phyloP scores from a whole-genome alignment of 2,113 vertebrate species.

The Gymnobelideus leadbeateri region DNA sequence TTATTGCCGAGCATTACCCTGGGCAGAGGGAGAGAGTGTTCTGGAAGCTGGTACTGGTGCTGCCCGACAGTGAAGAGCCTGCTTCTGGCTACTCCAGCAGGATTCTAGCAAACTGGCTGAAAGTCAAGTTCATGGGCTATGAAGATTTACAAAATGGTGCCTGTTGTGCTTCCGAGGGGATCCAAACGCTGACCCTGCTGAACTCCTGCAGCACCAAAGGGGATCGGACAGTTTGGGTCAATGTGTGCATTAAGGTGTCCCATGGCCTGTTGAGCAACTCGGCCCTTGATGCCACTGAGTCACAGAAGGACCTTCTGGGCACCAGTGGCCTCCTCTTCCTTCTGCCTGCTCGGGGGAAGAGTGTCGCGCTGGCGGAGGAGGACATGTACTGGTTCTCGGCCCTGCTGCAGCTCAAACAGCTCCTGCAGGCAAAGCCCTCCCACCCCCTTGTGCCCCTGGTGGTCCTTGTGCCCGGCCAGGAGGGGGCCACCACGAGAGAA shows the following conservation, averaged over 20 bases:
- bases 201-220: slow-evolving; percentile 79
- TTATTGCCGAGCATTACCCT: slow-evolving; percentile 86
- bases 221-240: slow-evolving; percentile 81
- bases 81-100: slow-evolving; percentile 84
- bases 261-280: slow-evolving; percentile 85
- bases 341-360: slow-evolving; percentile 84
- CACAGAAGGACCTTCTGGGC: slow-evolving; percentile 89
- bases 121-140: slow-evolving; percentile 89
- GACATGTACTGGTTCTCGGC: slow-evolving; percentile 92
- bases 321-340: slow-evolving; percentile 90
- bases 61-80: slow-evolving; percentile 89
- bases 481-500: slow-evolving; percentile 53
- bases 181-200: slow-evolving; percentile 87
- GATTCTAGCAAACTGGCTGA: slow-evolving; percentile 92
- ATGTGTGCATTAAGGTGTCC: slow-evolving; percentile 89
- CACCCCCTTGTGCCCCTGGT: slow-evolving; percentile 89
- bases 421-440: slow-evolving; percentile 92
- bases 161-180: slow-evolving; percentile 69
- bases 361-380: slow-evolving; percentile 80
- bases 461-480: slow-evolving; percentile 86
- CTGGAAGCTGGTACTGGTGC: slow-evolving; percentile 92
- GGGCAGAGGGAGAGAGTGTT: slow-evolving; percentile 85
- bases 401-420: slow-evolving; percentile 92
- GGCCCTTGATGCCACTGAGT: slow-evolving; percentile 85
- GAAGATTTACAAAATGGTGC: slow-evolving; percentile 55